A percentile compares a stretch with the other conserved stretches of the same genome.
These are phyloP conservation scores for Ataeniobius toweri DNA, from an alignment of 2,797 vertebrate species.

Conservation along the genomic window DNA sequence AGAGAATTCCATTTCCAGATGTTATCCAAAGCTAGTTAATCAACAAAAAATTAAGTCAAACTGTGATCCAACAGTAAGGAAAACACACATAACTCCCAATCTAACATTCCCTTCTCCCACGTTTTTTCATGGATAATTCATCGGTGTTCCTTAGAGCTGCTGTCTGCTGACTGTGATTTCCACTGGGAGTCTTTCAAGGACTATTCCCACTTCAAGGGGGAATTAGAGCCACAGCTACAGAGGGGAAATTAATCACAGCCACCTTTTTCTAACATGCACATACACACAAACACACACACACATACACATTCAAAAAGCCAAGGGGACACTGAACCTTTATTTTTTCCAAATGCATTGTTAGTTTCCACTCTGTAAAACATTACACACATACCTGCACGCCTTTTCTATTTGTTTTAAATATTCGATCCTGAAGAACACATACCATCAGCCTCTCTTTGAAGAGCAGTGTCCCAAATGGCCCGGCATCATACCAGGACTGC, in stretches of 20 bases:
- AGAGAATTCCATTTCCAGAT: not conserved
- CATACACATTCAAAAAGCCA: conserved; percentile 2
- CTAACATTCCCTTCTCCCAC: not conserved
- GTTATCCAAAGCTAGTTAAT: conserved; percentile 16
- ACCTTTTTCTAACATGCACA: conserved; percentile 56
- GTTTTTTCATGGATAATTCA: conserved; percentile 79
- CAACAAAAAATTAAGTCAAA: conserved; percentile 2
- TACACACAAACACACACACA: conserved; percentile 37
- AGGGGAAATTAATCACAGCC: conserved; percentile 78
- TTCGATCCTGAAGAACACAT: conserved; percentile 15
- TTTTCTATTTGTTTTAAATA: conserved; percentile 5
- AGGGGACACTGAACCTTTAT: conserved; percentile 20
- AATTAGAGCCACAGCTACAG: conserved; percentile 72
- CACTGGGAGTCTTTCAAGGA: conserved; percentile 79
- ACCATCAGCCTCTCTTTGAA: conserved; percentile 32
- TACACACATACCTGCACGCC: not conserved
- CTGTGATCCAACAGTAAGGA: conserved; percentile 15
- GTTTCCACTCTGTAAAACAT: conserved; percentile 10
- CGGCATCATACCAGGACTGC: conserved; percentile 24
- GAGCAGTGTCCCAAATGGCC: conserved; percentile 21
- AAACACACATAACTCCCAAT: conserved; percentile 21
- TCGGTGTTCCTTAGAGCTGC: conserved; percentile 77
- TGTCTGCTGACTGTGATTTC: conserved; percentile 79
- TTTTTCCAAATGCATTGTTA: not conserved
- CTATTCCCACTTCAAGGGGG: conserved; percentile 73